Conservation (phyloP, 53 echinoderm and acorn worm genomes). For the Pentamera pediparva region DNA sequence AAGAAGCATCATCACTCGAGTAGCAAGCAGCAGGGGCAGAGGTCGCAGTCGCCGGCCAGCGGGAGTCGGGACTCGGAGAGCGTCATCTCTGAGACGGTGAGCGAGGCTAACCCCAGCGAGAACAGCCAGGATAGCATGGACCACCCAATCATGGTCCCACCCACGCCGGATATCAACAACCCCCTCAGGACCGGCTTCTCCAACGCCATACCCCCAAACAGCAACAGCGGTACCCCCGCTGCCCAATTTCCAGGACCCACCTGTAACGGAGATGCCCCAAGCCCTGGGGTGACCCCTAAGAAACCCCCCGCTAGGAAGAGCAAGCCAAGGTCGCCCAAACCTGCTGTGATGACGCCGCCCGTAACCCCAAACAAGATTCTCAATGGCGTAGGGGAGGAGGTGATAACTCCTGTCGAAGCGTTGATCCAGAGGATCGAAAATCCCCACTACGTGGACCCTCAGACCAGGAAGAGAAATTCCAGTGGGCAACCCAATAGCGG, state of each 20-base stretch:
- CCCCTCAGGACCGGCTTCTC: constrained; percentile 2
- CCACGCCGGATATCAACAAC: constrained; percentile 19
- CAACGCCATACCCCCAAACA: neutral
- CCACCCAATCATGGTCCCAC: constrained; percentile 8
- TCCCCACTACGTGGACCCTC: constrained; percentile 20
- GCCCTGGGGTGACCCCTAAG: neutral
- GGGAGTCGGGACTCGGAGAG: constrained; percentile 14
- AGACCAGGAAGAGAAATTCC: constrained; percentile 17
- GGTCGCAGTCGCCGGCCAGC: neutral
- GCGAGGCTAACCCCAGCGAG: constrained; percentile 13
- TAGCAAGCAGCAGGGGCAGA: neutral
- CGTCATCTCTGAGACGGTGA: neutral
- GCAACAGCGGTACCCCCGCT: neutral
- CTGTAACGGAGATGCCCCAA: neutral
- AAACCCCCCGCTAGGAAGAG: neutral
- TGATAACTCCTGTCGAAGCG: constrained; percentile 21
- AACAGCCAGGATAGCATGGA: constrained; percentile 7
- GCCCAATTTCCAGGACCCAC: neutral
- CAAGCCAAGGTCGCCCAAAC: constrained; percentile 4
- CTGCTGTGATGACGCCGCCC: neutral
- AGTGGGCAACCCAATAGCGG: neutral
- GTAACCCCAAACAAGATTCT: neutral
- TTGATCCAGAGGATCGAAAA: constrained; percentile 42
- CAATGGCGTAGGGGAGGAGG: constrained; percentile 22
- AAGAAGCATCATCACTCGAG: constrained; percentile 10